Evolutionary conservation across 2,797 vertebrate genomes (phyloP).

Genomic region (Xyrichtys novacula): DNA sequence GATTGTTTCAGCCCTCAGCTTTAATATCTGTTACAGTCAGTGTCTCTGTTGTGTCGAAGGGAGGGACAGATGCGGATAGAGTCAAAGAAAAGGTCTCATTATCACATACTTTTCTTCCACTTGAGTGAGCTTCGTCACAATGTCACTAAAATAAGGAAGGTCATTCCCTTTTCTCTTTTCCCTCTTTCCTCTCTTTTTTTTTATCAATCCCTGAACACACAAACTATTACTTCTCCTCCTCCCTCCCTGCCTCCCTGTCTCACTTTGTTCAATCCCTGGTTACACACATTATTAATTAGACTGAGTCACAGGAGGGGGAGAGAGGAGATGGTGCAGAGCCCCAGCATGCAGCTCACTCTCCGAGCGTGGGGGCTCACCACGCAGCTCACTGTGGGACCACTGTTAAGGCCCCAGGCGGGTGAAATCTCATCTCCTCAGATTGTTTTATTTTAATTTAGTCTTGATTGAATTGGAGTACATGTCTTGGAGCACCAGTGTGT

Average conservation of each 20-base stretch:
- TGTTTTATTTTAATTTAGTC: slow-evolving; percentile 53
- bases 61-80: too few relatives aligned
- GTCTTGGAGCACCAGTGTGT: slow-evolving; percentile 17
- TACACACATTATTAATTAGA: slow-evolving; percentile 67
- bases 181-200: slow-evolving; percentile 8
- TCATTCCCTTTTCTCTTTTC: not conserved
- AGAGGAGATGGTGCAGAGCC: slow-evolving; percentile 26
- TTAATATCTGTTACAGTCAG: too few relatives aligned
- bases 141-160: not conserved
- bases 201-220: slow-evolving; percentile 40
- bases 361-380: slow-evolving; percentile 21
- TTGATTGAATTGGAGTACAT: slow-evolving; percentile 50
- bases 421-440: slow-evolving; percentile 52
- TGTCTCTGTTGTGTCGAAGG: too few relatives aligned
- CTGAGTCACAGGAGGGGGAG: slow-evolving; percentile 48
- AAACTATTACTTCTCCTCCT: slow-evolving; percentile 45
- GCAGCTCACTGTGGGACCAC: not conserved
- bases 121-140: not conserved
- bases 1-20: too few relatives aligned
- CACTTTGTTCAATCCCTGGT: slow-evolving; percentile 49
- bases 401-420: slow-evolving; percentile 1
- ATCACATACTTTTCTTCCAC: not conserved
- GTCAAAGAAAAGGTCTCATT: not conserved
- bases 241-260: slow-evolving; percentile 8
- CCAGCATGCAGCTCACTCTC: slow-evolving; percentile 45